Evolutionary conservation across 2,113 vertebrate species (phyloP).

Genomic region (cat (Felis catus)): F.catus_Fca126_mat1.0 CM031418.1:70385501-70386000

Average conservation of each 20-base stretch:
- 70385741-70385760: background rate
- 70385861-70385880: background rate
- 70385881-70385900: background rate
- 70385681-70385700: background rate
- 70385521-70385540: background rate
- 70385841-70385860: conserved; percentile 22
- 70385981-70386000: background rate
- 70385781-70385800: background rate
- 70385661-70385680: background rate
- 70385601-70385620: conserved; percentile 34
- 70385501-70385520: background rate
- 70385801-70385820: conserved; percentile 36
- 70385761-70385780: background rate
- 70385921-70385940: background rate
- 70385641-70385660: background rate
- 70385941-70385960: background rate
- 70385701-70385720: background rate
- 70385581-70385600: background rate
- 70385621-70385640: background rate
- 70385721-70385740: background rate
- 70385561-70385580: conserved; percentile 9
- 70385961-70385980: conserved; percentile 1
- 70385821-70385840: conserved; percentile 34
- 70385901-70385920: background rate
- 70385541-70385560: background rate